Percentiles rank a stretch among this genome's conserved stretches.
These are phyloP conservation scores for Drosophila acutilabella DNA, from an alignment of 2,888 invertebrate species.

Conservation along the genomic window DNA sequence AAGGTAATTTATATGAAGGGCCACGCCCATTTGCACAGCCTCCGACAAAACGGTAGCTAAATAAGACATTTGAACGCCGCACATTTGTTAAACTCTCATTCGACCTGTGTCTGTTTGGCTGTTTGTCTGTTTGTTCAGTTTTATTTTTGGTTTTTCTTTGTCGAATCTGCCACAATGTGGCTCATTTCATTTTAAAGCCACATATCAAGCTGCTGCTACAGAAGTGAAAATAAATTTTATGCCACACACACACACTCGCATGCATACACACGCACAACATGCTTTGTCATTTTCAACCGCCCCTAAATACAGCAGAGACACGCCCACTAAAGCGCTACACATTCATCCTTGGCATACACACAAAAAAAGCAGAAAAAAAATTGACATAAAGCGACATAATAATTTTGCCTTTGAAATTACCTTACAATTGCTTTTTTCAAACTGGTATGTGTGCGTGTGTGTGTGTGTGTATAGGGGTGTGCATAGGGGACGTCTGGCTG, in stretches of 20 bases:
- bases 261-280: slow-evolving; percentile 57
- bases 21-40: slow-evolving; percentile 54
- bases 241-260: slow-evolving; percentile 46
- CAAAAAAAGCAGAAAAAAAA: slow-evolving; percentile 46
- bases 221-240: slow-evolving; percentile 72
- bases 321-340: slow-evolving; percentile 37
- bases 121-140: slow-evolving; percentile 11
- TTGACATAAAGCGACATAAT: slow-evolving; percentile 78
- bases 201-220: slow-evolving; percentile 60
- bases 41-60: slow-evolving; percentile 42
- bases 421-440: slow-evolving; percentile 71
- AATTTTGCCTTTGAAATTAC: slow-evolving; percentile 78
- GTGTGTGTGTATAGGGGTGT: neutral
- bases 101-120: slow-evolving; percentile 10
- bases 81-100: slow-evolving; percentile 64
- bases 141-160: slow-evolving; percentile 24
- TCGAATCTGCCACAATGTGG: slow-evolving; percentile 59
- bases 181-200: slow-evolving; percentile 64
- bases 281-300: slow-evolving; percentile 75
- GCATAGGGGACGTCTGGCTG: neutral
- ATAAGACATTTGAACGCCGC: slow-evolving; percentile 68
- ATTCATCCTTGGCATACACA: slow-evolving; percentile 50
- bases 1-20: slow-evolving; percentile 64
- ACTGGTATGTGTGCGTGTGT: slow-evolving; percentile 2
- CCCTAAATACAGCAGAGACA: slow-evolving; percentile 30